A percentile compares a stretch with the other conserved stretches of the same genome.
Evolutionary conservation across 2,888 invertebrate genomes (phyloP).

Genomic region (Drosophila quinaria): DNA sequence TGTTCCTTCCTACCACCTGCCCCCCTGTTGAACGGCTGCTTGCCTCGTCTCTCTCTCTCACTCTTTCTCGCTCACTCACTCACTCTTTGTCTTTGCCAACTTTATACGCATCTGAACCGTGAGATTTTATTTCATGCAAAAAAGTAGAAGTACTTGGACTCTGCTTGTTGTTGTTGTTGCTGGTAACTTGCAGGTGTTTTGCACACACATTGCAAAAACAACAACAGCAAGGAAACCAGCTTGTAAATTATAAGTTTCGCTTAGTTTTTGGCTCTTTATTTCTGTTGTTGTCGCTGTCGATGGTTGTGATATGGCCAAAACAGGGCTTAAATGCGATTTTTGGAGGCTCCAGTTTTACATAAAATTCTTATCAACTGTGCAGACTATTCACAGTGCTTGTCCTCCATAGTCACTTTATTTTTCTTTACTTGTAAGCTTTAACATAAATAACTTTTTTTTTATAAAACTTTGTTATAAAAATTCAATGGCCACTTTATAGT

Average conservation of each 20-base stretch:
- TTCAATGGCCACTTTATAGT: background rate
- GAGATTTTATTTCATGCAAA: constrained; percentile 81
- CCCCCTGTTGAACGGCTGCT: constrained; percentile 49
- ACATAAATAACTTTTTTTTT: too few species aligned
- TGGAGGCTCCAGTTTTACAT: constrained; percentile 9
- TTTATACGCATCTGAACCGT: constrained; percentile 80
- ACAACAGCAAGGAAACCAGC: constrained; percentile 68
- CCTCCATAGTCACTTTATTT: background rate
- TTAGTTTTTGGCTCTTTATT: constrained; percentile 29
- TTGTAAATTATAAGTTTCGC: constrained; percentile 70
- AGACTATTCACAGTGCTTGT: background rate
- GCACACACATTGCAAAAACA: constrained; percentile 41
- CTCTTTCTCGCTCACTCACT: constrained; percentile 3
- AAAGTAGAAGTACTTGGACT: constrained; percentile 76
- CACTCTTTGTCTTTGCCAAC: constrained; percentile 64
- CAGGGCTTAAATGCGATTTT: background rate
- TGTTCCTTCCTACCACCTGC: constrained; percentile 75
- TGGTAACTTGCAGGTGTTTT: constrained; percentile 62
- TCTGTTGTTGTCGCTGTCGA: constrained; percentile 9
- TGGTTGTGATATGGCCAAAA: constrained; percentile 10
- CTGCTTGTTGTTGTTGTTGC: constrained; percentile 28
- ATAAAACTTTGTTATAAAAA: background rate
- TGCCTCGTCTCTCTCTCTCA: constrained; percentile 10
- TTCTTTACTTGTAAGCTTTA: too few species aligned
- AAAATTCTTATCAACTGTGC: constrained; percentile 15